phyloP scores from a whole-genome alignment of 2,797 vertebrate species.

The Otolemur crassicaudatus region DNA sequence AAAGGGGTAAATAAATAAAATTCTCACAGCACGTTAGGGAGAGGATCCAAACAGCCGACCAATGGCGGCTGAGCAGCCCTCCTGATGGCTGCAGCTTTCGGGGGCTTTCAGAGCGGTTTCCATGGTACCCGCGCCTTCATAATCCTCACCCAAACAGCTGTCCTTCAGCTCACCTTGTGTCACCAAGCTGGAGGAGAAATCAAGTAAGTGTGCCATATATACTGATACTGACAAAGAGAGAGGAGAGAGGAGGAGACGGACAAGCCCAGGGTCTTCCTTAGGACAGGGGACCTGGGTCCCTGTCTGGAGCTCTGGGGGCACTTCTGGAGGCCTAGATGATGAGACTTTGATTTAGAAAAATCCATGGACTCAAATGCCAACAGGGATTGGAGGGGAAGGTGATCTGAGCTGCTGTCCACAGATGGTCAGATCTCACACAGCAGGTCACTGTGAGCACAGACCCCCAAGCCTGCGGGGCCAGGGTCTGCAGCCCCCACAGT shows the following conservation, averaged over 20 bases:
- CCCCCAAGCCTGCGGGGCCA: rapidly evolving
- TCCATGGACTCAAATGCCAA: background rate
- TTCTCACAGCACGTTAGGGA: background rate
- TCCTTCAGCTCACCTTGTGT: constrained; percentile 57
- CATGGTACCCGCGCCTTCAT: constrained; percentile 43
- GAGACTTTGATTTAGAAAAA: background rate
- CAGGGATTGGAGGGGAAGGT: background rate
- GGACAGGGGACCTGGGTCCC: background rate
- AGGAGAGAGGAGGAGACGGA: too few species aligned
- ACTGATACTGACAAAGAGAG: background rate
- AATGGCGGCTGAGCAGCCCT: background rate
- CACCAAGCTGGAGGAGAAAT: background rate
- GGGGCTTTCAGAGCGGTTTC: constrained; percentile 40
- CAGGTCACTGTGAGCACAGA: background rate
- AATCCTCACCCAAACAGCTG: constrained; percentile 13
- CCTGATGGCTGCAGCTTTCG: background rate
- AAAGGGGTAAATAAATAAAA: background rate
- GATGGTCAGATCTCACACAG: background rate
- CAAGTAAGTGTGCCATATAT: background rate
- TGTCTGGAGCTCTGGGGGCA: background rate
- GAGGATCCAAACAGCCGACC: background rate
- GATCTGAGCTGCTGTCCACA: rapidly evolving
- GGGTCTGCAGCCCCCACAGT: background rate
- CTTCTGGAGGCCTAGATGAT: background rate
- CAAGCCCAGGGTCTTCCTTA: background rate